Evolutionary conservation across 2,113 vertebrate genomes (phyloP).

Genomic region (Microcebus tavaratra): DNA sequence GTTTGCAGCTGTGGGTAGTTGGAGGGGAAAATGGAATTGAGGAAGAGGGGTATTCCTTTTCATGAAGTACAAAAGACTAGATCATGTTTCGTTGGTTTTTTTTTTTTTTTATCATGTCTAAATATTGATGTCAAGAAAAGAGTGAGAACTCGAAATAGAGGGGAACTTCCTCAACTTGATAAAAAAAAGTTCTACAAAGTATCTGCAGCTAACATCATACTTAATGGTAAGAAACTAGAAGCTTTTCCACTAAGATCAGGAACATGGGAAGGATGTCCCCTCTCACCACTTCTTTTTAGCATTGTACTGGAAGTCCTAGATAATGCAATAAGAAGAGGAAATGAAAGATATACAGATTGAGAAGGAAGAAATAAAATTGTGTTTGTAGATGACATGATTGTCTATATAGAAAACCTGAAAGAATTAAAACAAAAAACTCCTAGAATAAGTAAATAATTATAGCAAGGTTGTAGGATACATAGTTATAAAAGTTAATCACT

Average conservation of each 20-base stretch:
- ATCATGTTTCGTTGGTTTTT: not conserved
- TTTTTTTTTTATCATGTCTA: not conserved
- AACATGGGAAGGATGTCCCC: not conserved
- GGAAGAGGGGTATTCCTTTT: not conserved
- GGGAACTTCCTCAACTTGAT: not conserved
- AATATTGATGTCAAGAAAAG: not conserved
- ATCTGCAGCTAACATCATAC: not conserved
- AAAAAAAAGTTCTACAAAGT: not conserved
- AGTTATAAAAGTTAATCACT: not conserved
- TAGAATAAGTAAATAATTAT: not conserved
- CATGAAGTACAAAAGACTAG: not conserved
- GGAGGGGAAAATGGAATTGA: not conserved
- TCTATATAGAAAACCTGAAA: not conserved
- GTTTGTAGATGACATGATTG: not conserved
- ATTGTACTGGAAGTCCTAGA: not conserved
- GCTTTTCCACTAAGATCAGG: not conserved
- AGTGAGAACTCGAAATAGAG: not conserved
- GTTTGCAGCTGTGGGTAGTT: not conserved
- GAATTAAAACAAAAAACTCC: not conserved
- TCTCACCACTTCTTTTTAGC: not conserved
- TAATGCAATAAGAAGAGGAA: not conserved
- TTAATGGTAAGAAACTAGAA: not conserved
- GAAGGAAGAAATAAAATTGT: not conserved
- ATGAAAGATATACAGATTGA: not conserved
- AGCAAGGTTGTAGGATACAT: not conserved